A percentile compares a stretch with the other conserved stretches of the same genome.
These are phyloP conservation scores for Myotis brandtii DNA, from an alignment of 2,113 vertebrate genomes.

Conservation along the genomic window DNA sequence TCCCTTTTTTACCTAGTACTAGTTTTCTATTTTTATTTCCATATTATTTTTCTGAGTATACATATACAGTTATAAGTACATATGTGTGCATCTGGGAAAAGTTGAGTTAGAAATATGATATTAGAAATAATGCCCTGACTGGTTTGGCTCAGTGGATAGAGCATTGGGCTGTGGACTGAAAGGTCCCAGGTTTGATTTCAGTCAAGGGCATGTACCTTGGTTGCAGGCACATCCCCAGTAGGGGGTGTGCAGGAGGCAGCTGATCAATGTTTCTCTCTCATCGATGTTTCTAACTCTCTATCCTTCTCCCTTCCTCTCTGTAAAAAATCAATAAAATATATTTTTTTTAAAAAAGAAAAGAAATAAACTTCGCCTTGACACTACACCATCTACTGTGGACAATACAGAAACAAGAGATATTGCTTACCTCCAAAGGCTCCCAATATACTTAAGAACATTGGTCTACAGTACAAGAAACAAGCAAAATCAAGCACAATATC, in stretches of 20 bases:
- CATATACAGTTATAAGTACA: background rate
- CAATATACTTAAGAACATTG: background rate
- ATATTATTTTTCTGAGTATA: constrained; percentile 17
- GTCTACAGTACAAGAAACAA: background rate
- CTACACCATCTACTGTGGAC: background rate
- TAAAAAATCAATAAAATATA: too few relatives aligned
- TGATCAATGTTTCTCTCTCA: too few relatives aligned
- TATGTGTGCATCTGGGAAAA: background rate
- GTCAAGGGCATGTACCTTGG: too few relatives aligned
- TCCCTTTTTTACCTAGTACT: background rate
- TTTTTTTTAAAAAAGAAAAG: too few relatives aligned
- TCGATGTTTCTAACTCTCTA: too few relatives aligned
- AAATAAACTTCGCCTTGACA: background rate
- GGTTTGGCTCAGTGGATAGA: too few relatives aligned
- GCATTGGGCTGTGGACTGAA: too few relatives aligned
- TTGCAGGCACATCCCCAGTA: too few relatives aligned
- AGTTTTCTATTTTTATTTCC: constrained; percentile 19
- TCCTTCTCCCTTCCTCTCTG: too few relatives aligned
- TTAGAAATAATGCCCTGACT: background rate
- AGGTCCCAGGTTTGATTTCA: too few relatives aligned
- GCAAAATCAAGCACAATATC: background rate
- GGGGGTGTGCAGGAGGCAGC: too few relatives aligned
- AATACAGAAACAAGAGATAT: background rate
- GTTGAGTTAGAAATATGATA: background rate
- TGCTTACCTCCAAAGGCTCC: background rate